Evolutionary conservation across 1,140 invertebrate genomes (phyloP).

Genomic region (Magallana gigas): DNA sequence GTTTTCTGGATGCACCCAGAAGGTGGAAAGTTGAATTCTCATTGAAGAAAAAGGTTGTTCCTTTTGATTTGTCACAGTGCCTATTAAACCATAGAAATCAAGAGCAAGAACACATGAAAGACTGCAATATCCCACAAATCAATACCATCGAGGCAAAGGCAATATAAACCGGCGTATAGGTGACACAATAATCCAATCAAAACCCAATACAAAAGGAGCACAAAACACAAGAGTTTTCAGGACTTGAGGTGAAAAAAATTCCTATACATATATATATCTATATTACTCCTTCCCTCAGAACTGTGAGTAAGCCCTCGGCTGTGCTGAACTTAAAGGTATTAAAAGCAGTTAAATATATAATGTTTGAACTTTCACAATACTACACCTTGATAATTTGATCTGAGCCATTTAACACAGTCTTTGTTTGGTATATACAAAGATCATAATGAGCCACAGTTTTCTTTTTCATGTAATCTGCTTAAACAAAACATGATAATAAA

Average conservation of each 20-base stretch:
- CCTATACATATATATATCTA: background rate
- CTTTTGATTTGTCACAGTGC: background rate
- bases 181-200: conserved; percentile 38
- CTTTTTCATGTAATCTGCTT: background rate
- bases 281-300: background rate
- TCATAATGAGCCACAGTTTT: conserved; percentile 2
- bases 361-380: conserved; percentile 36
- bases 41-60: background rate
- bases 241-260: background rate
- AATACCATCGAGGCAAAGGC: background rate
- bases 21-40: background rate
- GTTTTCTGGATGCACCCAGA: background rate
- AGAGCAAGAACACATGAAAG: background rate
- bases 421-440: conserved; percentile 33
- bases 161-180: background rate
- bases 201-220: background rate
- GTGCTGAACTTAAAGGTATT: background rate
- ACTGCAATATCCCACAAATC: background rate
- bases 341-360: conserved; percentile 32
- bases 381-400: background rate
- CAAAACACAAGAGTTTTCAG: background rate
- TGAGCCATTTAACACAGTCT: conserved; percentile 21
- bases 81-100: background rate
- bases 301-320: background rate
- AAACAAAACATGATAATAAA: conserved; percentile 30